These are phyloP conservation scores for Atta texana DNA, from an alignment of 1,140 invertebrate genomes.

Conservation along the genomic window DNA sequence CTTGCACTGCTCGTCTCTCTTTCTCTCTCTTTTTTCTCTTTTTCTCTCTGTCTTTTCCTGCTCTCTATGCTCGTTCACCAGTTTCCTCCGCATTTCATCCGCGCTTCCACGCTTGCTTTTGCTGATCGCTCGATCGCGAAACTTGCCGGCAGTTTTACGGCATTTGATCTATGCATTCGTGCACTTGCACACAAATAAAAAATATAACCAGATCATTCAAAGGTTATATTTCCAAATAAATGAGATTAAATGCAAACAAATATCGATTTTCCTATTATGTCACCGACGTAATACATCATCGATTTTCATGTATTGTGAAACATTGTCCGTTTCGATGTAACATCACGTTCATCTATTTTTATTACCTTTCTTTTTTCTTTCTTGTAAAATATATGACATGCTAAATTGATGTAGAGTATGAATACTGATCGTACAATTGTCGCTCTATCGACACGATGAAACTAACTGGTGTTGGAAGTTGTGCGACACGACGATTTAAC, in stretches of 20 bases:
- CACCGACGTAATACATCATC: no score
- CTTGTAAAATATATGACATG: neutral
- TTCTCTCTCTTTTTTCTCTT: neutral
- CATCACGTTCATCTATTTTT: neutral
- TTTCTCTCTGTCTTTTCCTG: neutral
- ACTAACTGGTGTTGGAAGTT: slow-evolving; percentile 43
- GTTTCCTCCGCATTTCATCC: neutral
- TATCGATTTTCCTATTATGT: neutral
- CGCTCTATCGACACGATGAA: neutral
- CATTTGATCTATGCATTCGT: slow-evolving; percentile 43
- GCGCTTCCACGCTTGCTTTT: slow-evolving; percentile 20
- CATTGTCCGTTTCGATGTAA: neutral
- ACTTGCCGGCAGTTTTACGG: slow-evolving; percentile 46
- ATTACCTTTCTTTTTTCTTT: neutral
- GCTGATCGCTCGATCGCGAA: slow-evolving; percentile 32
- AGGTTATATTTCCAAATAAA: neutral
- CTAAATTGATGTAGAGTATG: slow-evolving; percentile 30
- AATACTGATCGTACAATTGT: slow-evolving; percentile 53
- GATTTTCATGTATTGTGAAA: neutral
- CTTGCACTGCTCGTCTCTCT: slow-evolving; percentile 36
- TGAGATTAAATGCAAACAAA: neutral
- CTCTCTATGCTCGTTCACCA: neutral
- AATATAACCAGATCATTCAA: slow-evolving; percentile 12
- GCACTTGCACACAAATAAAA: neutral
- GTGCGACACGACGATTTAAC: slow-evolving; percentile 67